A percentile compares a stretch with the other conserved stretches of the same genome.
Conservation (phyloP, 2,797 vertebrate genomes). For the Neomorphus geoffroyi region DNA sequence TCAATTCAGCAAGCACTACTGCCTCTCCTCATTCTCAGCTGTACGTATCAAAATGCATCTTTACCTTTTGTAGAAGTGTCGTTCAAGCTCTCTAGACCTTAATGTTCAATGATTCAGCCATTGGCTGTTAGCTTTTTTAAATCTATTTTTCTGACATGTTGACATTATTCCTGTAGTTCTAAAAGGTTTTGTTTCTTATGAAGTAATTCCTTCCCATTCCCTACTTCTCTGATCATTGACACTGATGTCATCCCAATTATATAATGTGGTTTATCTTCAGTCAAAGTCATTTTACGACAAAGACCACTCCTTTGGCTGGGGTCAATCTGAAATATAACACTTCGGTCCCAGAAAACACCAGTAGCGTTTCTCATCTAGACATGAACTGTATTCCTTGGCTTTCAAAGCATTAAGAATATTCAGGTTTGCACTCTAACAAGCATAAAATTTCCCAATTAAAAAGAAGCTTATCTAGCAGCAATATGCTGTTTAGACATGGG, state of each 20-base stretch:
- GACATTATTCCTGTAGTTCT: not conserved
- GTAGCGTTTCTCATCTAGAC: not conserved
- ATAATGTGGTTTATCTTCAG: not conserved
- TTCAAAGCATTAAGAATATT: not conserved
- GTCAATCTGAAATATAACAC: not conserved
- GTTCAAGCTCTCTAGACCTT: not conserved
- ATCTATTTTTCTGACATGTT: not conserved
- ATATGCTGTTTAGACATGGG: not conserved
- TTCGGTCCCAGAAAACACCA: not conserved
- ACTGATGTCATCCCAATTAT: not conserved
- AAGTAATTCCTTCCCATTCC: not conserved
- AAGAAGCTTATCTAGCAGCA: not conserved
- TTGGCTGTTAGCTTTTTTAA: not conserved
- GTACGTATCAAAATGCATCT: not conserved
- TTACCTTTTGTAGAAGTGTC: not conserved
- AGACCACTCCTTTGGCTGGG: not conserved
- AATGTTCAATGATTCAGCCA: not conserved
- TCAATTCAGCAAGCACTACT: constrained; percentile 66
- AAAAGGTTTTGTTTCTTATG: not conserved
- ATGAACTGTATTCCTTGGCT: not conserved
- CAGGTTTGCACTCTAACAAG: not conserved
- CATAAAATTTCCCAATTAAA: not conserved
- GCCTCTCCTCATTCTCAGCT: constrained; percentile 73
- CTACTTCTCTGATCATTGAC: too few species aligned
- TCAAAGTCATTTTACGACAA: not conserved